Evolutionary conservation across 2,113 vertebrate genomes (phyloP).

Genomic region (Procavia capensis): DNA sequence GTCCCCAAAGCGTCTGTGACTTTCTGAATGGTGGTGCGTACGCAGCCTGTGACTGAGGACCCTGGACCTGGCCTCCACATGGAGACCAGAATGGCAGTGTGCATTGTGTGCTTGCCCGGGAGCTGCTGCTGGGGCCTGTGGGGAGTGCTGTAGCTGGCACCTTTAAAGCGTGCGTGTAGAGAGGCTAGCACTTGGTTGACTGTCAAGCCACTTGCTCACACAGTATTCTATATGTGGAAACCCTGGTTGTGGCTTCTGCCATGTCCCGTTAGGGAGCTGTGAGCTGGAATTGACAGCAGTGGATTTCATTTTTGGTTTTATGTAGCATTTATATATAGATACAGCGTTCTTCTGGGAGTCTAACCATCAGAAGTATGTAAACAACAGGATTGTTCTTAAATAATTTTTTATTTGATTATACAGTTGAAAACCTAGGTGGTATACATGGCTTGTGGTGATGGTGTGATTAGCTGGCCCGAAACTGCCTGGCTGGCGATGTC

Average conservation of each 20-base stretch:
- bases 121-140: neutral
- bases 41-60: neutral
- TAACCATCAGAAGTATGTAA: constrained; percentile 16
- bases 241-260: no score
- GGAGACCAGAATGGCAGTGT: neutral
- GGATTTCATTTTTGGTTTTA: no score
- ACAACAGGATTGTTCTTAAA: neutral
- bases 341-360: constrained; percentile 10
- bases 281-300: no score
- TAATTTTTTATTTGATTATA: neutral
- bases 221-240: neutral
- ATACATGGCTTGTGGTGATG: neutral
- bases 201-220: neutral
- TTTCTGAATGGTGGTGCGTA: neutral
- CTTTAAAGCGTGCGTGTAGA: neutral
- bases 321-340: no score
- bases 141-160: neutral
- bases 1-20: no score
- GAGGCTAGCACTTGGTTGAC: neutral
- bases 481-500: neutral
- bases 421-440: neutral
- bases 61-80: neutral
- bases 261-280: no score
- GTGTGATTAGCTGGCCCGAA: neutral
- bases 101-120: neutral